A percentile compares a stretch with the other conserved stretches of the same genome.
These are phyloP conservation scores for Nasonia vitripennis DNA, from an alignment of 1,140 invertebrate genomes.

Conservation along the genomic window DNA sequence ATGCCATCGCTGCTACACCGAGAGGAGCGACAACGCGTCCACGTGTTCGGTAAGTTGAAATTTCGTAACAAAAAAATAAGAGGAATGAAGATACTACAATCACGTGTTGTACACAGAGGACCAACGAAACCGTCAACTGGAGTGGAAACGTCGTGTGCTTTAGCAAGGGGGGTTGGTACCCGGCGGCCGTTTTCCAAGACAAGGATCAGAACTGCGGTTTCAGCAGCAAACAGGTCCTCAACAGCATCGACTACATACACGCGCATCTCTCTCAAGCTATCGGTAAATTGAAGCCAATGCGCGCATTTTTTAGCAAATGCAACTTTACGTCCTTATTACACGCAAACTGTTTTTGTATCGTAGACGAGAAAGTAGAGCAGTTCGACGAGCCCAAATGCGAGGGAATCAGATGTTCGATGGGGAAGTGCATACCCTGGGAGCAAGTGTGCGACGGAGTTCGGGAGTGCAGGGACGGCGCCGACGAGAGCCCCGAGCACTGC, in stretches of 20 bases:
- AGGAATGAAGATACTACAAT: too few relatives aligned
- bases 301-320: background rate
- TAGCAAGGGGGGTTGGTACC: conserved; percentile 78
- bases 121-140: conserved; percentile 67
- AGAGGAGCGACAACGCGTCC: background rate
- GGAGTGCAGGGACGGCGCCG: conserved; percentile 82
- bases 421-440: conserved; percentile 79
- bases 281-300: conserved; percentile 61
- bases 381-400: conserved; percentile 70
- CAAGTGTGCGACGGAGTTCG: conserved; percentile 82
- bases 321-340: background rate
- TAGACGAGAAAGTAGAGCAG: conserved; percentile 10
- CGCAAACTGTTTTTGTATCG: background rate
- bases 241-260: conserved; percentile 74
- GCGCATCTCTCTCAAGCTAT: conserved; percentile 71
- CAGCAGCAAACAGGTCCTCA: conserved; percentile 65
- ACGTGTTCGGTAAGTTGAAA: conserved; percentile 14
- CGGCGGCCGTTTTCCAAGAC: conserved; percentile 77
- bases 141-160: conserved; percentile 78
- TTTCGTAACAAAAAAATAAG: background rate
- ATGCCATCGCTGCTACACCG: conserved; percentile 75
- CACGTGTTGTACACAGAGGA: conserved; percentile 47
- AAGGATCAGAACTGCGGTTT: conserved; percentile 75
- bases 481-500: conserved; percentile 78
- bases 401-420: conserved; percentile 81